These are phyloP conservation scores for Albula glossodonta DNA, from an alignment of 2,113 vertebrate species.

Conservation along the genomic window DNA sequence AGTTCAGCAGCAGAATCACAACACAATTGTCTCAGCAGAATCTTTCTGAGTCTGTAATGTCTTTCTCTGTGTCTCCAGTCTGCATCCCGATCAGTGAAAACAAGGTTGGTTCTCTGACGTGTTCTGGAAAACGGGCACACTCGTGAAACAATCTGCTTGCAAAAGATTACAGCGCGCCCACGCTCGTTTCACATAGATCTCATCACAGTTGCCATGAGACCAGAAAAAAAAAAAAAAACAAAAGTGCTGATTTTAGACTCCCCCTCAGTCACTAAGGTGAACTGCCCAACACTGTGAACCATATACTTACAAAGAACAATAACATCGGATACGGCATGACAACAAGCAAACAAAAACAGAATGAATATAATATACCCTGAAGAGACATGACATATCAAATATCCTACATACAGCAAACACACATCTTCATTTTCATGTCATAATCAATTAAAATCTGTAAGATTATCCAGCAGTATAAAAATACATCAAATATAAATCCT, in stretches of 20 bases:
- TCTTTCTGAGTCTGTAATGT: background rate
- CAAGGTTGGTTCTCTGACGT: background rate
- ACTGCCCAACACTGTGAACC: background rate
- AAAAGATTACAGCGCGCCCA: conserved; percentile 4
- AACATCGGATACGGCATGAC: background rate
- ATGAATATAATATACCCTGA: background rate
- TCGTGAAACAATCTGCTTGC: background rate
- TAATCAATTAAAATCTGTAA: background rate
- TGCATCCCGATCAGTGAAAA: background rate
- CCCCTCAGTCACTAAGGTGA: background rate
- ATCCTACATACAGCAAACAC: no score
- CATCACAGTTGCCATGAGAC: conserved; percentile 1
- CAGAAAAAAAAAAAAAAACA: background rate
- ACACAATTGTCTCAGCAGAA: background rate
- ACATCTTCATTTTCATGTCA: background rate
- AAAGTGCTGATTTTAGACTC: background rate
- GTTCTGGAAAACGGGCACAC: background rate
- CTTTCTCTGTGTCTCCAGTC: background rate
- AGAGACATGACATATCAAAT: no score
- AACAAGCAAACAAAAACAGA: background rate
- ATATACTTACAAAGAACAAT: background rate
- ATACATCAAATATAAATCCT: no score
- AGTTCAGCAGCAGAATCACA: background rate
- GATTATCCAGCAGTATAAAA: no score
- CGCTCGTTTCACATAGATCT: background rate